Percentiles rank a stretch among this genome's conserved stretches.
These are phyloP conservation scores for Aurelia coerulea DNA, from an alignment of 30 jellyfish, hydroid and myxozoan species.

Conservation along the genomic window DNA sequence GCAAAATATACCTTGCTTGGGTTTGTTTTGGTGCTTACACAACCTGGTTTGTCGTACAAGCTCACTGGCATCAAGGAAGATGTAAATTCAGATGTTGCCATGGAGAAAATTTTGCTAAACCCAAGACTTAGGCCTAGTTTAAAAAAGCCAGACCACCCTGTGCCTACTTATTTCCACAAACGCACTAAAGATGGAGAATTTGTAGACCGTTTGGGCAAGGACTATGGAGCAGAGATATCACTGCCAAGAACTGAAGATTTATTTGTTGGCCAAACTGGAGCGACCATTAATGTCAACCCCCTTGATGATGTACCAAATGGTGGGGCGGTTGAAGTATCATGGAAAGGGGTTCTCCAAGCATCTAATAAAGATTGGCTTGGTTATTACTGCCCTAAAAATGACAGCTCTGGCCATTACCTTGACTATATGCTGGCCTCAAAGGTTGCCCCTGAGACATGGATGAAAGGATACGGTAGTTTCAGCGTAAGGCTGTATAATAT, in stretches of 20 bases:
- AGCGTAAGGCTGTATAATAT: slow-evolving; percentile 26
- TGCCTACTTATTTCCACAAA: slow-evolving; percentile 34
- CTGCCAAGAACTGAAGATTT: slow-evolving; percentile 14
- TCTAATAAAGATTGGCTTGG: slow-evolving; percentile 77
- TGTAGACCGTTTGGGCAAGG: slow-evolving; percentile 9
- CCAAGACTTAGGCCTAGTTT: slow-evolving; percentile 6
- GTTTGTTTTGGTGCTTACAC: not conserved
- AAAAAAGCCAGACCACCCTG: slow-evolving; percentile 17
- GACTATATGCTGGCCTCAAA: slow-evolving; percentile 39
- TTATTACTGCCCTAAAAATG: slow-evolving; percentile 66
- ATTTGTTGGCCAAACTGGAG: not conserved
- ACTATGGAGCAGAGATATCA: slow-evolving; percentile 22
- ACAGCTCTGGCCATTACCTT: slow-evolving; percentile 15
- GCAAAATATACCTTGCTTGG: too few species aligned
- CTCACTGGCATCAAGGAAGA: not conserved
- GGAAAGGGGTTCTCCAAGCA: slow-evolving; percentile 65
- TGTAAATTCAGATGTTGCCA: not conserved
- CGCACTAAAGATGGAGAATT: slow-evolving; percentile 6
- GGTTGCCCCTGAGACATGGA: slow-evolving; percentile 35
- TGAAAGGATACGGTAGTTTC: slow-evolving; percentile 38
- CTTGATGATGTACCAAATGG: slow-evolving; percentile 41
- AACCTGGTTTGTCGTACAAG: not conserved
- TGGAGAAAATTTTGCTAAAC: not conserved
- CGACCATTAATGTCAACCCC: slow-evolving; percentile 17
- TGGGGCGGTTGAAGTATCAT: slow-evolving; percentile 59